Conservation (phyloP, 1,140 invertebrate genomes). For the Trachelipus rathkii region DNA sequence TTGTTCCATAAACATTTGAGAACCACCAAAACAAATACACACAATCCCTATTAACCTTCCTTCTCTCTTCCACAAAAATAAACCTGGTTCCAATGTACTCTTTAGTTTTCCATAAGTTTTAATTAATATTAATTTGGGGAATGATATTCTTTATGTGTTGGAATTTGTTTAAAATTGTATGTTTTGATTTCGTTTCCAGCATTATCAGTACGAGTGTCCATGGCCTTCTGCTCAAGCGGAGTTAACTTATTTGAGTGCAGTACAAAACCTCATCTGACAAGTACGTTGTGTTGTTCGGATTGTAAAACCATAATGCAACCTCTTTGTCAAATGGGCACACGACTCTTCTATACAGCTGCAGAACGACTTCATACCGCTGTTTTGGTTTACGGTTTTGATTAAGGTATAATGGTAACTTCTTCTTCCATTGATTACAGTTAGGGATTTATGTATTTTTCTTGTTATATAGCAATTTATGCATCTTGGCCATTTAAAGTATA, state of each 20-base stretch:
- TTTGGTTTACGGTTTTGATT: slow-evolving; percentile 92
- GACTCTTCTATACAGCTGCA: slow-evolving; percentile 75
- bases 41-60: too few relatives aligned
- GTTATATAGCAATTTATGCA: too few relatives aligned
- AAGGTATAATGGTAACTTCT: slow-evolving; percentile 59
- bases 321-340: slow-evolving; percentile 77
- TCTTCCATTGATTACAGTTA: too few relatives aligned
- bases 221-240: slow-evolving; percentile 96
- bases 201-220: slow-evolving; percentile 82
- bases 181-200: slow-evolving; percentile 42
- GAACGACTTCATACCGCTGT: slow-evolving; percentile 97
- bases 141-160: too few relatives aligned
- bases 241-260: slow-evolving; percentile 82
- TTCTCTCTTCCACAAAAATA: too few relatives aligned
- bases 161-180: slow-evolving; percentile 36
- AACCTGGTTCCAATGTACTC: too few relatives aligned
- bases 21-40: too few relatives aligned
- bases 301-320: slow-evolving; percentile 83
- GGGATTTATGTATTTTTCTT: too few relatives aligned
- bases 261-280: slow-evolving; percentile 91
- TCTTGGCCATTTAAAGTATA: too few relatives aligned
- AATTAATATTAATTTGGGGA: too few relatives aligned
- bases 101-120: too few relatives aligned
- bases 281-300: slow-evolving; percentile 77
- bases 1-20: too few relatives aligned